Evolutionary conservation across 2,888 invertebrate species (phyloP), one percentile per base, ranked within the genome.

Genomic region (Sminthurinus aureus): DNA sequence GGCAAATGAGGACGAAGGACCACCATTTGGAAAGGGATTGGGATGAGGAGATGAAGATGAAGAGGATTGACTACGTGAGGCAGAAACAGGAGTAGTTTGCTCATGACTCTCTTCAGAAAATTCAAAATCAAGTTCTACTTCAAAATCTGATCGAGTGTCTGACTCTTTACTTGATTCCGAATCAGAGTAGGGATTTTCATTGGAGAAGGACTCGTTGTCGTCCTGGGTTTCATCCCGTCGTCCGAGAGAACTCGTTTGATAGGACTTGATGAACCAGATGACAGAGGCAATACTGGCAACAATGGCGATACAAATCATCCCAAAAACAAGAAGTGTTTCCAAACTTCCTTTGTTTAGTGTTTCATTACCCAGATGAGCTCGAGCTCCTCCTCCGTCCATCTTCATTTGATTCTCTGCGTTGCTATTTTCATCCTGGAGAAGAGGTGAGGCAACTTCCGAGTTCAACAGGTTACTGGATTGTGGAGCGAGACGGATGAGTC

Each of bases 71-170:
- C 58, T 24, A 52, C 74, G 13, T 20, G 81, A 81, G 20, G 81
- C 26, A 51, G 12, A 22, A 38, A 51, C n/a, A 11, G n/a, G 52
- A 76, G 58, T 76, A 11, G 9, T 22, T 6, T 71, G 8, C 0
- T 71, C 71, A 24, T 22, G 24, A 24, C 84, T 83, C 58, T 88
- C 88, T 84, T 88, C 88, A n/a, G 88, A 88, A 81, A 88, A 88
- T 83, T 88, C 88, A 80, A 88, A 88, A 82, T 88, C 88, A 12
- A 88, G 83, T 79, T 88, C 88, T 0, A 88, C 88, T 75, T 88
- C 88, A n/a, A 85, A 83, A 76, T 88, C 88, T 15, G 87, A 87
- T 24, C 85, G 75, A n/a, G 85, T 87, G 67, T 88, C 87, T 38
- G 38, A 38, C 6, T 38, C 38, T n/a, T 82, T 71, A 82, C 85